Base-by-base conservation (phyloP, 2,888 invertebrate species). In the Chloroclysta siterata region DNA sequence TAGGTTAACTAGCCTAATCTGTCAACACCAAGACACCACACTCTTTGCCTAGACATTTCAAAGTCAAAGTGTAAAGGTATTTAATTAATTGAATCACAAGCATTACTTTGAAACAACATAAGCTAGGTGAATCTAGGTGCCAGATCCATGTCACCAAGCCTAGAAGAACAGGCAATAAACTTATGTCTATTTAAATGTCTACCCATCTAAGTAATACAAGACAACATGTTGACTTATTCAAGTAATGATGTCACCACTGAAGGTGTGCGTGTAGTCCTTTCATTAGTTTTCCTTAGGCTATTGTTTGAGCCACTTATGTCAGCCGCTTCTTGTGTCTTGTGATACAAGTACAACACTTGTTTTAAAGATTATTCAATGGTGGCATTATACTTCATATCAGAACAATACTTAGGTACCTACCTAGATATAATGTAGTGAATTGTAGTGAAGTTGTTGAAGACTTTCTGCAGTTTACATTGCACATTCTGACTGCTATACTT, bases 221-320 rank as follows among this genome's bases (percentile, higher is more conserved):
- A 29, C 60, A 39, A 39, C 53, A 50, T 55, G 51, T 55, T 44
- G 46, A 47, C 46, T 52, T 62, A 47, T 57, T 17, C 22, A 39
- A 53, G 46, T 28, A 44, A 72, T 84, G 85, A 87, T 84, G 85
- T 86, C 87, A 86, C 72, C 75, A 54, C 69, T 72, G 81, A 82
- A 85, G 84, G 83, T 81, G 76, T 70, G 58, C 64, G 71, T 73
- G 72, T 66, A 73, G 76, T 76, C 77, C 82, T 85, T 82, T 81
- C 77, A 76, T 77, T 64, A 66, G 66, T 81, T 85, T 83, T 83
- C 81, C 79, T 81, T 66, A 72, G 68, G 63, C 68, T 72, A 74
- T 74, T 72, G 73, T 75, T 71, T 70, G 56, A 65, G 51, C 13
- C 47, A 51, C 44, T 50, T 53, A 17, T 54, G 36, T 53, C 52